Evolutionary conservation across 1,140 invertebrate genomes (phyloP), one percentile per base, ranked within the genome.

Genomic region (Trigoniulus corallinus): DNA sequence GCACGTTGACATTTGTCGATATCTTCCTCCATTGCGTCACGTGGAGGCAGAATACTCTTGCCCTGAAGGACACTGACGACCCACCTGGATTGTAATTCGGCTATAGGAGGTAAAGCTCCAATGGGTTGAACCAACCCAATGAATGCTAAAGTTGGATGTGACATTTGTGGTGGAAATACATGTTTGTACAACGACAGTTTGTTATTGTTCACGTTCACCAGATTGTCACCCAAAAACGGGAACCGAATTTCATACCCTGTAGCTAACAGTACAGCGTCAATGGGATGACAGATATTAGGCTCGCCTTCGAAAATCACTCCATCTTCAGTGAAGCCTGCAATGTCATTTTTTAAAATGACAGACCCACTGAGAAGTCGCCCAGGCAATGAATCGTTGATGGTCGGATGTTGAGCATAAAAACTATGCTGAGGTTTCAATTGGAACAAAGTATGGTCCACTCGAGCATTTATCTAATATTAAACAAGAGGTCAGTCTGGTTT

Each of bases 321-420:
- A 29, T 63, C 57, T 48, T 56, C 57, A 7, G 62, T 63, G 51
- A 69, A 63, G 22, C 53, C 45, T 20, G 64, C 58, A 4, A 69
- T 58, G 48, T 68, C 62, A 45, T 63, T 61, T 58, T 68, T 67
- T 22, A 71, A 57, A 10, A 59, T 60, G 29, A 75, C 62, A 10
- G 62, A 57, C 1, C 73, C 74, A 25, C 57, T 65, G 49, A 70
- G 61, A 12, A 75, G 63, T 15, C 71, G 62, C 53, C 71, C 68
- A 2, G 72, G 67, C 2, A 76, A 56, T 18, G 72, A 68, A 55
- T 75, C 73, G 55, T 74, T 75, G 21, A 75, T 70, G 34, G 69
- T 73, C 1, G 71, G 68, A 58, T 76, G 73, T 43, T 74, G 72
- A 7, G 60, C 56, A 21, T 64, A 61, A 12, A 68, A 61, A 12